Evolutionary conservation across 2,113 vertebrate species (phyloP).

Genomic region (Merops nubicus): DNA sequence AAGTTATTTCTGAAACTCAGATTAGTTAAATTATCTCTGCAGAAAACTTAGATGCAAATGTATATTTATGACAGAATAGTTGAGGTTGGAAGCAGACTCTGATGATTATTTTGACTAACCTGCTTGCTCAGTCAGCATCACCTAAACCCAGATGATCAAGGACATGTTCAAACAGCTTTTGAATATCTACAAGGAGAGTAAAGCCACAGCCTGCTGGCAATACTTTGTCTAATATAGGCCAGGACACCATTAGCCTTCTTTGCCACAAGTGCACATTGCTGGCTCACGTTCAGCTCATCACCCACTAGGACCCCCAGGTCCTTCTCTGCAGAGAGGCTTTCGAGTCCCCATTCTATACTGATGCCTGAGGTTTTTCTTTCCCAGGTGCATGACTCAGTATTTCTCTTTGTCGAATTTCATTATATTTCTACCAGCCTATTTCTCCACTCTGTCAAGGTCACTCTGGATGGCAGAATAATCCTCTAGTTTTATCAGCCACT

Average conservation of each 20-base stretch:
- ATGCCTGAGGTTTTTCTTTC: background rate
- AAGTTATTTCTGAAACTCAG: background rate
- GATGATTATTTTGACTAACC: background rate
- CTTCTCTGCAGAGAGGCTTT: background rate
- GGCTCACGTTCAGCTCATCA: background rate
- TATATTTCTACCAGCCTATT: background rate
- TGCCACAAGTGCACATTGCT: no score
- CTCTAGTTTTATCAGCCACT: background rate
- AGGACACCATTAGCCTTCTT: background rate
- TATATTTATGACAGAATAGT: background rate
- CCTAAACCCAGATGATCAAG: background rate
- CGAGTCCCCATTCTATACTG: background rate
- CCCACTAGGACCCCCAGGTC: background rate
- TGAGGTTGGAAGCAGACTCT: background rate
- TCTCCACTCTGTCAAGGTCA: background rate
- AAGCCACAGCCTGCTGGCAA: background rate
- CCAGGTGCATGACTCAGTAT: background rate
- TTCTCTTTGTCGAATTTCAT: background rate
- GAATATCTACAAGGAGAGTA: background rate
- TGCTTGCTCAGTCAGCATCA: background rate
- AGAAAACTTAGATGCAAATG: background rate
- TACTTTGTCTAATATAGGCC: background rate
- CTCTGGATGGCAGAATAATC: background rate
- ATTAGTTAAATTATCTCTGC: background rate
- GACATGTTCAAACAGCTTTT: background rate